A percentile compares a stretch with the other conserved stretches of the same genome.
Evolutionary conservation across 2,113 vertebrate genomes (phyloP).

Genomic region (Crypturellus undulatus): DNA sequence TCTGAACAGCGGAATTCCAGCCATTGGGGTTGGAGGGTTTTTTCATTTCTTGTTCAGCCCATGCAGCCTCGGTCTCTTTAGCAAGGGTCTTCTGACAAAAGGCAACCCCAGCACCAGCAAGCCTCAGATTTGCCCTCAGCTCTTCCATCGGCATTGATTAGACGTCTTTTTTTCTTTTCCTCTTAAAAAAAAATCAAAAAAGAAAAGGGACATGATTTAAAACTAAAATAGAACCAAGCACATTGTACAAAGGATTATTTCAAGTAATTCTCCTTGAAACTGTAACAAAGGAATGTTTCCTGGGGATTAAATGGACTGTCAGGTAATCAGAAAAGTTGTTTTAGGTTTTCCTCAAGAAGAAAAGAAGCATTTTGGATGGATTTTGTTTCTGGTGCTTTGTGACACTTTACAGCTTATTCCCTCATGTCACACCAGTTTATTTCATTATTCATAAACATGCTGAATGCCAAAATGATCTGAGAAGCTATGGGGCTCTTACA

Average conservation of each 20-base stretch:
- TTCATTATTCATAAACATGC: slow-evolving; percentile 81
- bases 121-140: slow-evolving; percentile 70
- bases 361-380: slow-evolving; percentile 81
- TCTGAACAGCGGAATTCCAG: slow-evolving; percentile 66
- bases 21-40: not conserved
- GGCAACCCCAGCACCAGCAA: slow-evolving; percentile 74
- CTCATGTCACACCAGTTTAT: slow-evolving; percentile 77
- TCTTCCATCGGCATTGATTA: slow-evolving; percentile 82
- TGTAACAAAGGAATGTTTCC: slow-evolving; percentile 87
- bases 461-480: slow-evolving; percentile 74
- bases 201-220: slow-evolving; percentile 81
- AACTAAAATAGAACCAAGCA: slow-evolving; percentile 83
- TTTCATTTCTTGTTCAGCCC: slow-evolving; percentile 65
- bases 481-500: slow-evolving; percentile 65
- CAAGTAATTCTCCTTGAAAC: slow-evolving; percentile 89
- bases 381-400: slow-evolving; percentile 81
- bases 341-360: slow-evolving; percentile 82
- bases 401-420: slow-evolving; percentile 84
- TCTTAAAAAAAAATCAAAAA: slow-evolving; percentile 74
- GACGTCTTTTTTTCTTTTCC: slow-evolving; percentile 58
- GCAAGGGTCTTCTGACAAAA: slow-evolving; percentile 74
- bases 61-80: slow-evolving; percentile 66
- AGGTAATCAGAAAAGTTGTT: slow-evolving; percentile 88
- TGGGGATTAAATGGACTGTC: slow-evolving; percentile 88
- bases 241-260: slow-evolving; percentile 87